These are phyloP conservation scores for Leptogaster cylindrica DNA, from an alignment of 2,888 invertebrate genomes.

Conservation along the genomic window DNA sequence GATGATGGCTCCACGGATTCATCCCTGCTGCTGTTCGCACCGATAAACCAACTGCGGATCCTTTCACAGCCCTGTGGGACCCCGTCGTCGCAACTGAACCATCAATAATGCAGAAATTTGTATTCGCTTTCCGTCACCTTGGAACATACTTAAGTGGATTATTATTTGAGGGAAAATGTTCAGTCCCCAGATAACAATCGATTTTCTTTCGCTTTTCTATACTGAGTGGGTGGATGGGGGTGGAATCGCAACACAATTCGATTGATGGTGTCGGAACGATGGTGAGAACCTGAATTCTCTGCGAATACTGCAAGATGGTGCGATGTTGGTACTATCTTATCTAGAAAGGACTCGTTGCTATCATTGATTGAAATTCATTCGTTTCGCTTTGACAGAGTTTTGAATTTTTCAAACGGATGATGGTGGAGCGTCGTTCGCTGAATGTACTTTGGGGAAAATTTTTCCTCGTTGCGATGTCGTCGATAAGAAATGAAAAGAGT, in stretches of 20 bases:
- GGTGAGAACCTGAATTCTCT: too few species aligned
- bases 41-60: not conserved
- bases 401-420: slow-evolving; percentile 39
- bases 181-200: slow-evolving; percentile 31
- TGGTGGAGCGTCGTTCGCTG: slow-evolving; percentile 13
- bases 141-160: slow-evolving; percentile 43
- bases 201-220: slow-evolving; percentile 23
- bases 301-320: not conserved
- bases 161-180: slow-evolving; percentile 40
- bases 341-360: slow-evolving; percentile 4
- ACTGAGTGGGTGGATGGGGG: not conserved
- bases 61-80: not conserved
- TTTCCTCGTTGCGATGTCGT: slow-evolving; percentile 10
- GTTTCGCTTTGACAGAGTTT: slow-evolving; percentile 37
- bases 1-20: slow-evolving; percentile 5
- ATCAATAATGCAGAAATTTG: slow-evolving; percentile 43
- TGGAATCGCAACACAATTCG: not conserved
- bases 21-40: not conserved
- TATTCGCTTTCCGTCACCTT: slow-evolving; percentile 39
- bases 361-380: slow-evolving; percentile 37
- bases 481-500: slow-evolving; percentile 14
- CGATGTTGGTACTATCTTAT: slow-evolving; percentile 15
- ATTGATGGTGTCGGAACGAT: not conserved
- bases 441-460: slow-evolving; percentile 3
- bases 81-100: not conserved